Percentiles rank a stretch among this genome's conserved stretches.
Conservation (phyloP, 1,140 invertebrate genomes). For the Heliconius nattereri region DNA sequence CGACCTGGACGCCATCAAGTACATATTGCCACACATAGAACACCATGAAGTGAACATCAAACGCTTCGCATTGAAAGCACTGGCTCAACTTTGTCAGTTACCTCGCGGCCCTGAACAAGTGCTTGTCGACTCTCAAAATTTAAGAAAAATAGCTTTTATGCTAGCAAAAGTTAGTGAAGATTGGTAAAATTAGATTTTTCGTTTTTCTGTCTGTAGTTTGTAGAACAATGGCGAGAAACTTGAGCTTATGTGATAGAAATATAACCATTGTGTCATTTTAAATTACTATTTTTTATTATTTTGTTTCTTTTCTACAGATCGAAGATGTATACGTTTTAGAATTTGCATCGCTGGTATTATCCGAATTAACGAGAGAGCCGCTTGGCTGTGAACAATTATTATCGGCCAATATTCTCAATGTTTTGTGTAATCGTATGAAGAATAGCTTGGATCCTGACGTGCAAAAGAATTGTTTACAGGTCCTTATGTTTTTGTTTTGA, state of each 20-base stretch:
- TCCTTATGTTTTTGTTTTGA: constrained; percentile 24
- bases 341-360: constrained; percentile 67
- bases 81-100: constrained; percentile 71
- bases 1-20: constrained; percentile 59
- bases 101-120: constrained; percentile 67
- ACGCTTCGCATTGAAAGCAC: constrained; percentile 66
- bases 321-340: constrained; percentile 72
- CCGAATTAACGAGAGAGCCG: constrained; percentile 68
- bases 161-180: constrained; percentile 54
- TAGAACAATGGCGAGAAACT: too few species aligned
- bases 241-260: not conserved
- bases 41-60: constrained; percentile 65
- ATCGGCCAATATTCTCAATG: constrained; percentile 64
- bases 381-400: constrained; percentile 70
- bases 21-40: constrained; percentile 64
- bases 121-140: constrained; percentile 55
- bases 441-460: constrained; percentile 72
- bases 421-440: constrained; percentile 67
- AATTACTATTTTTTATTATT: not conserved
- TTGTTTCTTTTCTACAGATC: constrained; percentile 45
- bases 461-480: constrained; percentile 74
- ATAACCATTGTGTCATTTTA: not conserved
- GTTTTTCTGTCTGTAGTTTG: too few species aligned
- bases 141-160: constrained; percentile 67
- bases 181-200: not conserved